Base-by-base conservation (phyloP, 2,113 vertebrate genomes). In the Pipa parva region DNA sequence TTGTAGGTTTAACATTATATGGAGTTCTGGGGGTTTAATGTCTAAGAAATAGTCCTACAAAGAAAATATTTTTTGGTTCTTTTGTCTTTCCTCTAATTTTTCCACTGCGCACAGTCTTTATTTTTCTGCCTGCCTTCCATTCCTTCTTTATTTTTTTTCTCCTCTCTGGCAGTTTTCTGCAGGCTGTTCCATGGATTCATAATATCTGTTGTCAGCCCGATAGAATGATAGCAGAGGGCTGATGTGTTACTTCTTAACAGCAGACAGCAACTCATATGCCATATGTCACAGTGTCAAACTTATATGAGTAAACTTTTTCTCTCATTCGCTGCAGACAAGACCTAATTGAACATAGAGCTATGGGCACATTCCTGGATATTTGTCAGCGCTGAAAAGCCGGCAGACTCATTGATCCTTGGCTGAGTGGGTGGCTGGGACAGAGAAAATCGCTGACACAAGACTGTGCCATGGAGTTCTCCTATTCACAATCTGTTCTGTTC, bases 161-260 rank as follows among this genome's bases (percentile, higher is more conserved):
- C 25, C 61, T 25, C 52, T 48, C 56, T 29, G 17, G 27, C 57
- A 51, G 24, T 45, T 31, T 39, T 50, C 31, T 51, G 46, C 42
- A 48, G 39, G 27, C 56, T 59, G 56, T 68, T 69, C 57, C 25
- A 42, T 29, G 48, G 65, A 50, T 60, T 60, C 46, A 51, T 60
- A 60, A 52, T 69, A 69, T 69, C 65, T 69, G 65, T 52, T 69
- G 65, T 60, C 65, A 69, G 65, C 9, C 46, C 15, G 25, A 69
- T 60, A 69, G 65, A 69, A 69, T 59, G 65, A 69, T 69, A 69
- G 56, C 56, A 27, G 24, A 31, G 37, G 33, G 31, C 33, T 60
- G 56, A 59, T 68, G 45, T 68, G 57, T 69, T 60, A 69, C 65
- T 60, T 69, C 65, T 69, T 52, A 60, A 69, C 60, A 59, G 65